A percentile compares a stretch with the other conserved stretches of the same genome.
Conservation (phyloP, 37 sponge, comb jelly and placozoan genomes). For the Dysidea cf. avara region DNA sequence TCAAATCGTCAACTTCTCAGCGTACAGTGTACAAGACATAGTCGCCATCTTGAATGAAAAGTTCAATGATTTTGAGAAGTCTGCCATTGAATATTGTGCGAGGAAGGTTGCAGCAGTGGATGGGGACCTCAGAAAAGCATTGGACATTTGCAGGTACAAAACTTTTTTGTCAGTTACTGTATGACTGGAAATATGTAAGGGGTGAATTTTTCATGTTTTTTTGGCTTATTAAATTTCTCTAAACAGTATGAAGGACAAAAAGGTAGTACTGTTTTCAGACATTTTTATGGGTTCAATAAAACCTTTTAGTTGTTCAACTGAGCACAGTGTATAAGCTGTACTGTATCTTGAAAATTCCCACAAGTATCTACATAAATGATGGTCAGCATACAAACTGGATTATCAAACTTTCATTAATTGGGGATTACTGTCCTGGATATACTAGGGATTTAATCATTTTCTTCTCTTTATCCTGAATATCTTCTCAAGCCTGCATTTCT, state of each 20-base stretch:
- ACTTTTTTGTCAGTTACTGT: conserved; percentile 75
- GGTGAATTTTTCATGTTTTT: neutral
- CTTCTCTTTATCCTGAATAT: too few relatives aligned
- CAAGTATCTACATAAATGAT: too few relatives aligned
- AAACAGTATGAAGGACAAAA: neutral
- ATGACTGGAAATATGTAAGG: conserved; percentile 23
- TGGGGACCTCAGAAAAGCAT: conserved; percentile 93
- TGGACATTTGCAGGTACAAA: conserved; percentile 90
- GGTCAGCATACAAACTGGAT: too few relatives aligned
- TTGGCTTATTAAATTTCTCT: neutral
- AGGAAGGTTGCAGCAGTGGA: conserved; percentile 84
- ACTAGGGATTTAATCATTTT: too few relatives aligned
- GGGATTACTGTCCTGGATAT: too few relatives aligned
- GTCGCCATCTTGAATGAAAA: conserved; percentile 50
- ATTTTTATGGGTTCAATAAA: too few relatives aligned
- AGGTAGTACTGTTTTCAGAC: too few relatives aligned
- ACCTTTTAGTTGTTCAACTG: too few relatives aligned
- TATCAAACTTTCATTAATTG: too few relatives aligned
- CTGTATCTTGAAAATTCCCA: too few relatives aligned
- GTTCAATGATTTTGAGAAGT: neutral
- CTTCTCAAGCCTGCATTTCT: too few relatives aligned
- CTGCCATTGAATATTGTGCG: conserved; percentile 86
- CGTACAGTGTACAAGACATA: conserved; percentile 86
- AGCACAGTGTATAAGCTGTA: too few relatives aligned
- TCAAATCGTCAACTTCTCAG: conserved; percentile 80